Evolutionary conservation across 2,113 vertebrate genomes (phyloP).

Genomic region (Nicator chloris): DNA sequence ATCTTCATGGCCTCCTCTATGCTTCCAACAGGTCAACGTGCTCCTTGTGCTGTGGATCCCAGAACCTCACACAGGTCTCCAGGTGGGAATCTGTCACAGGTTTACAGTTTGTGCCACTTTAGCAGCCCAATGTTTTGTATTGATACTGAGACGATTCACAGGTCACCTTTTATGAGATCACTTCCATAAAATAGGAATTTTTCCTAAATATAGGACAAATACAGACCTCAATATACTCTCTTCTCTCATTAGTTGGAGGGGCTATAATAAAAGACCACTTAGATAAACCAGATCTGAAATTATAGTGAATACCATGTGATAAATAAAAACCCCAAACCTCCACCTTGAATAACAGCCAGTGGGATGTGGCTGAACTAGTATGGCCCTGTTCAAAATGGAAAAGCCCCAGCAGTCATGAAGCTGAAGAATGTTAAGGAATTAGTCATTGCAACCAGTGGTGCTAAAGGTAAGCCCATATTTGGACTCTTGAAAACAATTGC

Average conservation of each 20-base stretch:
- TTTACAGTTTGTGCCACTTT: background rate
- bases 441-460: background rate
- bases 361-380: background rate
- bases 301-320: background rate
- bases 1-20: background rate
- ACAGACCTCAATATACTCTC: background rate
- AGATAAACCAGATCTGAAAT: background rate
- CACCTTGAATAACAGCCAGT: background rate
- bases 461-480: background rate
- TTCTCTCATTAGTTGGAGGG: background rate
- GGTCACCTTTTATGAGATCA: background rate
- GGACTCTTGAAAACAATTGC: background rate
- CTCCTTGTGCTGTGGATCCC: background rate
- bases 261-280: background rate
- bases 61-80: rapidly evolving
- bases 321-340: background rate
- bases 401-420: background rate
- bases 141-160: background rate
- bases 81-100: background rate
- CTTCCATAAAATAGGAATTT: background rate
- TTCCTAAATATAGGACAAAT: background rate
- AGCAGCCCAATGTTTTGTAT: background rate
- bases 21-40: background rate
- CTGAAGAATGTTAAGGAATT: background rate
- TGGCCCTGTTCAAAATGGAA: background rate